Evolutionary conservation across 2,888 invertebrate genomes (phyloP), one percentile per base, ranked within the genome.

Genomic region (Dastarcus helophoroides): DNA sequence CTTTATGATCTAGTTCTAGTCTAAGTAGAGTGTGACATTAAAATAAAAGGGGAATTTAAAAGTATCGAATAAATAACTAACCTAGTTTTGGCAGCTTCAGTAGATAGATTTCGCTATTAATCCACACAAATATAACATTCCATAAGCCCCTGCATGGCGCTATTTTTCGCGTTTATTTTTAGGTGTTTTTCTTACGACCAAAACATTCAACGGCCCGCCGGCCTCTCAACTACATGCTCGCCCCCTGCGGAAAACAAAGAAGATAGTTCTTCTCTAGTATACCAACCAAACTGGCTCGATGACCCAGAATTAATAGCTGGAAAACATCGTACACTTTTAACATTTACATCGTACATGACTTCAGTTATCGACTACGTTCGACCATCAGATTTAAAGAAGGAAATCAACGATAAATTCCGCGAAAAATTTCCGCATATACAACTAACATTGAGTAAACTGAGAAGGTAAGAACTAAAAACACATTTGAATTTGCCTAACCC

Each of bases 291-390:
- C 60, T 71, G 90, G 31, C 64, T 95, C 36, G 95, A 95, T 58
- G 93, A 95, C 64, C 94, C 94, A 0, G 86, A 88, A 58, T 63
- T 88, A 23, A 85, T 86, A 46, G 86, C 86, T 14, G 89, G 88
- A 21, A 86, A 86, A 62, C 88, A 89, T 61, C 69, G 88, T 38
- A 89, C 89, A 1, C 59, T 89, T 24, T 65, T 88, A 11, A 88
- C 88, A 3, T 89, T 89, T 51, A 84, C 88, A 1, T 85, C 86
- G 0, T 88, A 88, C 51, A 82, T 86, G 80, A 90, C 91, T 1
- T 94, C 94, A 1, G 88, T 95, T 26, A 94, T 95, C 47, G 93
- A 94, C 62, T 94, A 95, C 56, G 93, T 93, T 3, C 79, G 89
- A 43, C 93, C 95, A 9, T 86, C 89, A 19, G 93, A 94, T 59